Evolutionary conservation across 2,113 vertebrate genomes (phyloP).

Genomic region (Urocynchramus pylzowi): DNA sequence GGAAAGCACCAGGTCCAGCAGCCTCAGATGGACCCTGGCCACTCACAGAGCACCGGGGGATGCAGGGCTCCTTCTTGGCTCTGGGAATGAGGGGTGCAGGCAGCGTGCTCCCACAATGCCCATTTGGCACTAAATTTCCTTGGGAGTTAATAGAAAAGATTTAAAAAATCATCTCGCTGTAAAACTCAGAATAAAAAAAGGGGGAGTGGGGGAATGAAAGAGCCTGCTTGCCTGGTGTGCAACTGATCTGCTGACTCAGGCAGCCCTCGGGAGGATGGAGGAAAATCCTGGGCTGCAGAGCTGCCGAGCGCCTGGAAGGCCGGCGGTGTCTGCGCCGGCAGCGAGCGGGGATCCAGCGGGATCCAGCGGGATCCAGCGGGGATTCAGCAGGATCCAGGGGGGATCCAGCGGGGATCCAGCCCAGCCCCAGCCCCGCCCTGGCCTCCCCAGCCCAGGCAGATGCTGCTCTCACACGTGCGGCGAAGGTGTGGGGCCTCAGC

Average conservation of each 20-base stretch:
- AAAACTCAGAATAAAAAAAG: background rate
- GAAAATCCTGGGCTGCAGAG: background rate
- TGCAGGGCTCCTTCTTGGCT: background rate
- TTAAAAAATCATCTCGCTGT: accelerated
- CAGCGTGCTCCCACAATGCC: background rate
- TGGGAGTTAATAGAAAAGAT: background rate
- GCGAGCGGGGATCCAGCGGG: background rate
- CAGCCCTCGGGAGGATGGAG: background rate
- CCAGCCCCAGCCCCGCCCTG: accelerated
- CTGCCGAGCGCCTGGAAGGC: accelerated
- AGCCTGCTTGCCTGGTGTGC: background rate
- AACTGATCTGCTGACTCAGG: background rate
- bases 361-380: no score
- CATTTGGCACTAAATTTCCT: accelerated
- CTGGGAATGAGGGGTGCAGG: background rate
- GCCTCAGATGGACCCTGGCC: accelerated
- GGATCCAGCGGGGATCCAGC: background rate
- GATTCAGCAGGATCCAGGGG: no score
- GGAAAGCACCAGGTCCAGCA: background rate
- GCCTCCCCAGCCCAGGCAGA: accelerated
- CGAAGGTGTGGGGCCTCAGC: background rate
- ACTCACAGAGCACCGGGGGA: background rate
- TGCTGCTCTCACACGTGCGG: background rate
- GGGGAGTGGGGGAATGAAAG: accelerated
- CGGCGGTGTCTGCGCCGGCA: accelerated